Base-by-base conservation (phyloP, 2,797 vertebrate genomes). In the Catharus ustulatus region DNA sequence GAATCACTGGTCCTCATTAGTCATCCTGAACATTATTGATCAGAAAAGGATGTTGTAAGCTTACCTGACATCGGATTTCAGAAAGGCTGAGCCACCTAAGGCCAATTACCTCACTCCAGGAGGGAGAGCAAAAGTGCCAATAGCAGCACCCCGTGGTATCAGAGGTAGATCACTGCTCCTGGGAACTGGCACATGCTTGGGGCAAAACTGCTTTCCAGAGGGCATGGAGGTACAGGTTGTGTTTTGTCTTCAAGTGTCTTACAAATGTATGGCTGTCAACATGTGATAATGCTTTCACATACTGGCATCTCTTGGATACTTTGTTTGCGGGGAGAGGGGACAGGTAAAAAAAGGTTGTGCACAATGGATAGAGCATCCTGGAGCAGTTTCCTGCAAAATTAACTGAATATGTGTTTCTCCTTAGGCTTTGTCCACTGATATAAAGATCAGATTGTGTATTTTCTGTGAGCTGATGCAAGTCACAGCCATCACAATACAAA, bases 11-110 rank as follows among this genome's bases (percentile, higher is more conserved):
- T 55, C 30, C 69, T 88, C 62, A 43, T 92, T 84, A 93, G 58
- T 93, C 43, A 72, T 55, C 66, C 58, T 75, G 83, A 84, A n/a
- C 30, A 11, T 75, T 81, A 86, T 9, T 75, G 91, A 91, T 95
- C 38, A 62, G 64, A 67, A 86, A 81, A 88, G 36, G 69, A 81
- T 90, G 36, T 64, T 92, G 46, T 74, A 81, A 84, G 66, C 32
- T 59, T 58, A 69, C 58, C 54, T 77, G 79, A 61, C 46, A 68
- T 29, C 22, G 16, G 6, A 38, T 80, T 91, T 91, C 45, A 75
- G 64, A 74, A 72, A 43, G 73, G 7, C 61, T 77, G 62, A 72
- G 49, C 34, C 38, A 64, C 64, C 45, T 49, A 49, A 73, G 17
- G 42, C 62, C 0, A 4, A 42, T 67, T 87, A 9, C 34, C 48